Base-by-base conservation (phyloP, 1,140 invertebrate genomes). In the Zaprionus ornatus region DNA sequence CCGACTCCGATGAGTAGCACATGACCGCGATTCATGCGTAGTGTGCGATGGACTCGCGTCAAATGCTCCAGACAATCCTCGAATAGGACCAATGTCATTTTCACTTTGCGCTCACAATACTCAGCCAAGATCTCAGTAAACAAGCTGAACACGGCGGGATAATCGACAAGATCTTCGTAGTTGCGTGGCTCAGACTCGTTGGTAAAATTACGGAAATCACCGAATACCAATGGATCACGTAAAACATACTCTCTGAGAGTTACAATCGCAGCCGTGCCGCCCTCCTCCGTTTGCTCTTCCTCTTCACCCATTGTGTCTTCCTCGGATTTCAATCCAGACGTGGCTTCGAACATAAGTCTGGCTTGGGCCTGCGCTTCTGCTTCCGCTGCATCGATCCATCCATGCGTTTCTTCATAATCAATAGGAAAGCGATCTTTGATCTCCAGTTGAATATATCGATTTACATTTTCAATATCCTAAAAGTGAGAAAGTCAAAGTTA, bases 161-260 rank as follows among this genome's bases (percentile, higher is more conserved):
- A 98, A 92, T 98, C 97, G 1, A 98, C 92, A 1, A 98, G 93
- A 93, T 98, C 97, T 93, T 98, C 97, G 85, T 99, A 99, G 67
- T 95, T 94, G 72, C 97, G 93, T 0, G 95, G 93, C 86, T 97
- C 96, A 0, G 94, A 94, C 81, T 97, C 96, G 57, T 96, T 96
- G 9, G 96, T 93, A 0, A 97, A 96, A 80, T 98, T 98, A 37
- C 97, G 94, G 65, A 96, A 98, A 87, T 99, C 97, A 1, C 98
- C 97, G 92, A 96, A 99, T 0, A 98, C 93, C 40, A 98, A 79
- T 0, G 98, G 97, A 93, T 98, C 95, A 45, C 96, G 94, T 62
- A 98, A 93, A 0, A 95, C 95, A 83, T 92, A 91, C 19, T 92
- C 91, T 12, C 73, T 76, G 1, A 91, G 74, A 0, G 86, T 74